Percentiles rank a stretch among this genome's conserved stretches.
phyloP scores from a whole-genome alignment of 2,113 vertebrate genomes.

The Platycercus adscitus region DNA sequence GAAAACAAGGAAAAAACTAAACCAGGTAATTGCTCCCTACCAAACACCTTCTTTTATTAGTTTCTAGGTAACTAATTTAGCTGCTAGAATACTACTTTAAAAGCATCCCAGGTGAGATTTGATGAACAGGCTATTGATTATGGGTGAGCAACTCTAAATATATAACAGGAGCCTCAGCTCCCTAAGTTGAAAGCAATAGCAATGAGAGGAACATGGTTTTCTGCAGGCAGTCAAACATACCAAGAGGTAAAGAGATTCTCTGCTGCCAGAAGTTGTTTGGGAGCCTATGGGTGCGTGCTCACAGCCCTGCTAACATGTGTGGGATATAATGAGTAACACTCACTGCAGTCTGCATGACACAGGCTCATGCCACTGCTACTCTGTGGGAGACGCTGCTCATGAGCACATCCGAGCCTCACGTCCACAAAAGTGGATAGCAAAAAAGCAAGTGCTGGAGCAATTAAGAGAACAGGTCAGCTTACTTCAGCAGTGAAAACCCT shows the following conservation, averaged over 20 bases:
- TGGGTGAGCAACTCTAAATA: neutral
- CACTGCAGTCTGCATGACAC: neutral
- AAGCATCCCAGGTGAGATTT: neutral
- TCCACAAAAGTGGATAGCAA: neutral
- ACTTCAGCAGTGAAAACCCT: neutral
- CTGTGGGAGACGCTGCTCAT: neutral
- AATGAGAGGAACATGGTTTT: neutral
- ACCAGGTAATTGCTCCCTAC: neutral
- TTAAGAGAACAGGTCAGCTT: neutral
- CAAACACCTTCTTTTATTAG: neutral
- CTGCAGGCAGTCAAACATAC: neutral
- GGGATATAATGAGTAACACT: neutral
- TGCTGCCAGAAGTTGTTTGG: neutral
- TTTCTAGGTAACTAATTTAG: neutral
- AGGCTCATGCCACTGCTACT: neutral
- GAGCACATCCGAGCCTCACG: neutral
- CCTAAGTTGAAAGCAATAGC: neutral
- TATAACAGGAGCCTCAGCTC: neutral
- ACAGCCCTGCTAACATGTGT: neutral
- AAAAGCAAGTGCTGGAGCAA: neutral
- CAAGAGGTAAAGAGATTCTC: neutral
- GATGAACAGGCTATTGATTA: neutral
- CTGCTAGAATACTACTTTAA: neutral
- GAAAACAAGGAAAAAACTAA: neutral
- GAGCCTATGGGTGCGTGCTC: neutral